Evolutionary conservation across 2,888 invertebrate species (phyloP).

Genomic region (Serripes groenlandicus): DNA sequence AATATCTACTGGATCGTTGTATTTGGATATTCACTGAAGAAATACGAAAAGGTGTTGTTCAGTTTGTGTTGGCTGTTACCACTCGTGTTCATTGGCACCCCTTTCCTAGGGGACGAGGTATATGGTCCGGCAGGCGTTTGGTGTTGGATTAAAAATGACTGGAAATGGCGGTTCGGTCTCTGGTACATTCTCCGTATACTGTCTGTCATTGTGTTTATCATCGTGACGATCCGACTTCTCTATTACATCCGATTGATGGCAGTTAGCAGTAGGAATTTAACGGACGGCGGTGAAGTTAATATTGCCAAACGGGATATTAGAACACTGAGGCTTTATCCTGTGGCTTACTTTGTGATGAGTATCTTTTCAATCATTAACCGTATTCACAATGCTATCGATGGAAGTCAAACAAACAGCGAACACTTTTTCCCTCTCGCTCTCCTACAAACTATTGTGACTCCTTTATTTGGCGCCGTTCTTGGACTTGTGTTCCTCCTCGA

Average conservation of each 20-base stretch:
- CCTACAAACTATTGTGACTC: conserved; percentile 29
- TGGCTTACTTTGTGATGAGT: conserved; percentile 39
- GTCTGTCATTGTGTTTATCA: conserved; percentile 31
- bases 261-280: neutral
- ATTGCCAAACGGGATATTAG: conserved; percentile 18
- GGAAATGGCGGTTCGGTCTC: conserved; percentile 43
- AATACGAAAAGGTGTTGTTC: conserved; percentile 12
- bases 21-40: neutral
- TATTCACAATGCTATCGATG: conserved; percentile 21
- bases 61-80: conserved; percentile 41
- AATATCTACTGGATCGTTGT: conserved; percentile 41
- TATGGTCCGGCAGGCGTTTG: conserved; percentile 52
- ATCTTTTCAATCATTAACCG: conserved; percentile 37
- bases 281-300: neutral
- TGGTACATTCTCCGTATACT: conserved; percentile 48
- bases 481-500: conserved; percentile 46
- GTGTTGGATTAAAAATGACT: conserved; percentile 48
- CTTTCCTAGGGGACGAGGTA: conserved; percentile 37
- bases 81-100: conserved; percentile 21
- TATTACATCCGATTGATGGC: neutral
- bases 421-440: conserved; percentile 24
- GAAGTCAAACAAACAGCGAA: neutral
- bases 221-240: conserved; percentile 25
- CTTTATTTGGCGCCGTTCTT: conserved; percentile 30
- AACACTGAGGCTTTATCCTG: conserved; percentile 40